These are phyloP conservation scores for Phthorimaea operculella DNA, from an alignment of 1,140 invertebrate species.

Conservation along the genomic window DNA sequence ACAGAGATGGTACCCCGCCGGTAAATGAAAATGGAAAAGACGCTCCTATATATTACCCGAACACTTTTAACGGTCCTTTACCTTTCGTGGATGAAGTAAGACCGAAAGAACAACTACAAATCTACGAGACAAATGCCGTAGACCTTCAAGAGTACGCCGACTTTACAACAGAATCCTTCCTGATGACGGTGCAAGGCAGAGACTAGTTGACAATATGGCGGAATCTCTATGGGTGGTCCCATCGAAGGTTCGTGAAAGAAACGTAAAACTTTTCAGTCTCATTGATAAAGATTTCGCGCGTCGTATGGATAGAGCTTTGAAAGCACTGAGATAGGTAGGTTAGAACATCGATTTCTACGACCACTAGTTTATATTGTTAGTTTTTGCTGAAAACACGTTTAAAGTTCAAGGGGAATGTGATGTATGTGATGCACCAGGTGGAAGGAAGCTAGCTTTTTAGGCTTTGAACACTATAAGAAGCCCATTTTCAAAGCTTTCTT, in stretches of 20 bases:
- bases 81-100: constrained; percentile 31
- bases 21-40: constrained; percentile 74
- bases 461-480: too few relatives aligned
- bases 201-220: constrained; percentile 30
- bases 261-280: constrained; percentile 24
- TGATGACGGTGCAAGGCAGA: constrained; percentile 25
- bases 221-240: constrained; percentile 14
- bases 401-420: too few relatives aligned
- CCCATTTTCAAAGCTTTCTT: too few relatives aligned
- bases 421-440: too few relatives aligned
- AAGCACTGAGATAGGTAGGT: too few relatives aligned
- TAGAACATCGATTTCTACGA: too few relatives aligned
- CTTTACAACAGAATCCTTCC: constrained; percentile 34
- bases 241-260: constrained; percentile 16
- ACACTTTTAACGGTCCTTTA: constrained; percentile 86
- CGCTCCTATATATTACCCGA: constrained; percentile 93
- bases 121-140: constrained; percentile 29
- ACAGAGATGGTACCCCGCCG: constrained; percentile 83
- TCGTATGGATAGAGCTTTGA: neutral
- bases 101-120: constrained; percentile 21
- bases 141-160: constrained; percentile 30
- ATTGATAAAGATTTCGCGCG: constrained; percentile 22
- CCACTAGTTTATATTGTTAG: too few relatives aligned
- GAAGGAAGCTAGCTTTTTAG: too few relatives aligned
- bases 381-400: too few relatives aligned